Conservation (phyloP, 2,113 vertebrate species). For the Corydoras maculifer region DNA sequence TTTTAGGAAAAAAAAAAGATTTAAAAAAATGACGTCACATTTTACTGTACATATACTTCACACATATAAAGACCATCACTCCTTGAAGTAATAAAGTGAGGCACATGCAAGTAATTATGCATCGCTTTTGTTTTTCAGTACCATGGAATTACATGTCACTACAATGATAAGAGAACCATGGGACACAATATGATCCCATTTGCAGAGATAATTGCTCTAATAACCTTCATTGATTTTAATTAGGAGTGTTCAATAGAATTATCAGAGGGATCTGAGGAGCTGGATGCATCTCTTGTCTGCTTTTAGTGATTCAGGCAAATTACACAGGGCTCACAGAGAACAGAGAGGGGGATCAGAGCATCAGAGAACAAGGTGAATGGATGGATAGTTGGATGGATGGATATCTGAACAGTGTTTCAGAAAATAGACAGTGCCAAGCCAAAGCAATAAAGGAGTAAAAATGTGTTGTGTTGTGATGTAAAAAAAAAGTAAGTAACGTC, state of each 20-base stretch:
- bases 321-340: slow-evolving; percentile 32
- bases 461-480: no score
- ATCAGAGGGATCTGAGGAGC: slow-evolving; percentile 61
- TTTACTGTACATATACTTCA: no score
- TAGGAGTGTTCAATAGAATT: slow-evolving; percentile 60
- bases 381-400: slow-evolving; percentile 2
- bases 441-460: not conserved
- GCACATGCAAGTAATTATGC: slow-evolving; percentile 25
- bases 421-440: not conserved
- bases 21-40: no score
- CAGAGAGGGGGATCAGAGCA: not conserved
- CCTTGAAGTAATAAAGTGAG: slow-evolving; percentile 17
- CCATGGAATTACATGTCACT: slow-evolving; percentile 48
- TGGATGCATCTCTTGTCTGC: slow-evolving; percentile 41
- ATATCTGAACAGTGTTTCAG: not conserved
- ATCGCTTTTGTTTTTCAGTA: slow-evolving; percentile 46
- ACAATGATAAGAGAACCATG: slow-evolving; percentile 49
- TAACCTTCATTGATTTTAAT: slow-evolving; percentile 71
- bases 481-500: no score
- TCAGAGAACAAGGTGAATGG: slow-evolving; percentile 5
- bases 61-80: no score
- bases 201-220: slow-evolving; percentile 69
- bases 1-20: no score
- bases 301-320: slow-evolving; percentile 54
- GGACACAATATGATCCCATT: slow-evolving; percentile 62